Evolutionary conservation across 2,888 invertebrate genomes (phyloP), one percentile per base, ranked within the genome.

Genomic region (Phaedon cochleariae): DNA sequence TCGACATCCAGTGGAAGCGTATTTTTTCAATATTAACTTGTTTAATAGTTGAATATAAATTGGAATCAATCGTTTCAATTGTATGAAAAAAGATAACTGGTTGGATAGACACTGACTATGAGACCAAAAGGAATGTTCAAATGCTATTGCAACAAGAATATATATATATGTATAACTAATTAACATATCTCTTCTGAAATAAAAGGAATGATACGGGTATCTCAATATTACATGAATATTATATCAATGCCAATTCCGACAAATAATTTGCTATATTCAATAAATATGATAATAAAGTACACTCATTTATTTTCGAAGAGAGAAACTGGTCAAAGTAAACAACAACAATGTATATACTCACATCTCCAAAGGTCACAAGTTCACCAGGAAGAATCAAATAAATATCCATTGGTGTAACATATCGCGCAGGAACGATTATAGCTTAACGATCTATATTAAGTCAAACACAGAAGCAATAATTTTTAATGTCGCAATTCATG

Each of bases 91-190:
- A 65, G 62, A 62, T 59, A 67, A 67, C 64, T 63, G 48, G 62
- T 62, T 51, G 20, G 31, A 41, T 67, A 64, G 57, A 61, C 58
- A 64, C 64, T 69, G 59, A 59, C 46, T 64, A 52, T 59, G 48
- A 59, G 51, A 55, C 45, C 48, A 48, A 64, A 37, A 59, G 65
- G 64, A 71, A 68, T 71, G 64, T 54, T 62, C 62, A 63, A 65
- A 41, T 55, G 67, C 60, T 65, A 68, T 65, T 67, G 64, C 66
- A 60, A 55, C 54, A 65, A 63, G 67, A 67, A 69, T 69, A 69
- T 71, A 68, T 71, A 69, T 69, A 51, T 61, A 69, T 71, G 67
- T 71, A 69, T 69, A 51, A 62, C 51, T 66, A 62, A 69, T 67
- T 69, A 71, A 67, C 69, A 69, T 69, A 69, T 62, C 61, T 62